phyloP scores from a whole-genome alignment of 2,113 vertebrate genomes.

The Clarias gariepinus region DNA sequence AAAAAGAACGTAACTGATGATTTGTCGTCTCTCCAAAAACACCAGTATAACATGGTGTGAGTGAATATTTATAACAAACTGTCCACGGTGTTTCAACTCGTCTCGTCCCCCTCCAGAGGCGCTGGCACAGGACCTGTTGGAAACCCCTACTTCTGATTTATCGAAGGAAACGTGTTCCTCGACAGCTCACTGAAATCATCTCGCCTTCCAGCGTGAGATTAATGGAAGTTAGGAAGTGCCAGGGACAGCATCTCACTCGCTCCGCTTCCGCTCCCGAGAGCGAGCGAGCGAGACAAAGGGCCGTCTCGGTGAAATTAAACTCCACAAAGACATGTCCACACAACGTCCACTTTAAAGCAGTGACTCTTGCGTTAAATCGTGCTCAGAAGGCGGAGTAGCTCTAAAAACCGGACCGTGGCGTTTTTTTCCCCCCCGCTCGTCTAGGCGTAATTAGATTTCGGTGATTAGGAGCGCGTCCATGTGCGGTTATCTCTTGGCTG shows the following conservation, averaged over 20 bases:
- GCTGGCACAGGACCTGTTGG: slow-evolving; percentile 23
- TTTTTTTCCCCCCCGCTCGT: not conserved
- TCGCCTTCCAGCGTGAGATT: slow-evolving; percentile 64
- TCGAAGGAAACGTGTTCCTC: slow-evolving; percentile 61
- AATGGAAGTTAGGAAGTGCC: slow-evolving; percentile 61
- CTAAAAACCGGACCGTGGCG: slow-evolving; percentile 48
- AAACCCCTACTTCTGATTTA: slow-evolving; percentile 63
- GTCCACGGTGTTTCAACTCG: not conserved
- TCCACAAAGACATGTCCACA: not conserved
- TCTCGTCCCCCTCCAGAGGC: not conserved
- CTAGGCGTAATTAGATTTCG: slow-evolving; percentile 68
- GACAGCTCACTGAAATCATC: slow-evolving; percentile 61
- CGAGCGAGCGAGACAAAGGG: slow-evolving; percentile 11
- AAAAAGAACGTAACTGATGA: not conserved
- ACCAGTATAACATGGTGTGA: not conserved
- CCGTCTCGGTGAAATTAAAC: not conserved
- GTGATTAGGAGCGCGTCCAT: slow-evolving; percentile 64
- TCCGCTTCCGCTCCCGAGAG: not conserved
- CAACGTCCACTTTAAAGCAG: not conserved
- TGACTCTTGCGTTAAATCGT: slow-evolving; percentile 16
- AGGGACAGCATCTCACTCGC: slow-evolving; percentile 50
- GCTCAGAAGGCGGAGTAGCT: slow-evolving; percentile 57
- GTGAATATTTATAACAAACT: not conserved
- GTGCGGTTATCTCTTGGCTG: slow-evolving; percentile 63
- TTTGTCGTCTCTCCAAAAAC: not conserved